These are phyloP conservation scores for Mola mola DNA, from an alignment of 2,113 vertebrate genomes.

Conservation along the genomic window DNA sequence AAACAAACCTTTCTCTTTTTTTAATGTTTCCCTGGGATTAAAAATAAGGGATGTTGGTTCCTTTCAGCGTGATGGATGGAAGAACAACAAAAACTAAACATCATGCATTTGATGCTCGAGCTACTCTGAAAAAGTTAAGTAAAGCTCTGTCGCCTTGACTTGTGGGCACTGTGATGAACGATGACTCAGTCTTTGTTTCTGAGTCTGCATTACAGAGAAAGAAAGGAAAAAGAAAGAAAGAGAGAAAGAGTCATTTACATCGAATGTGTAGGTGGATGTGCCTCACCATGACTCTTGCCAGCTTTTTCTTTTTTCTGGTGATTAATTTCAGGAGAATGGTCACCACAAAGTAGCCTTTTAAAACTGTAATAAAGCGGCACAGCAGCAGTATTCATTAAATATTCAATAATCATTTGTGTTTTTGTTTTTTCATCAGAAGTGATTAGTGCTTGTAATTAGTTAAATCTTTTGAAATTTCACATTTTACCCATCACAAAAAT, in stretches of 20 bases:
- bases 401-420: too few relatives aligned
- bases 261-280: conserved; percentile 36
- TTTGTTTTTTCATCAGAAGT: too few relatives aligned
- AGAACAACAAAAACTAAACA: conserved; percentile 70
- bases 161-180: conserved; percentile 64
- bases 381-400: too few relatives aligned
- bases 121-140: conserved; percentile 71
- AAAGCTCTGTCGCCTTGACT: conserved; percentile 66
- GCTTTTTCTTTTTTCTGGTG: conserved; percentile 40
- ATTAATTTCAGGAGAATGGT: conserved; percentile 55
- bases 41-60: conserved; percentile 58
- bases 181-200: conserved; percentile 45
- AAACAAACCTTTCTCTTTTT: conserved; percentile 47
- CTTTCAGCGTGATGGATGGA: conserved; percentile 70
- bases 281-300: conserved; percentile 40
- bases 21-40: conserved; percentile 55
- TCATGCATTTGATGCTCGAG: conserved; percentile 72
- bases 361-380: too few relatives aligned
- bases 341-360: too few relatives aligned
- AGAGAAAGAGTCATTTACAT: conserved; percentile 32
- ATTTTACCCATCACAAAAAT: too few relatives aligned
- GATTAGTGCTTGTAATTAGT: too few relatives aligned
- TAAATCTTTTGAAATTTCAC: too few relatives aligned
- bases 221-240: neutral
- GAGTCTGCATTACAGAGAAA: conserved; percentile 6